These are phyloP conservation scores for Calliphora vomitoria DNA, from an alignment of 2,888 invertebrate species.

Conservation along the genomic window DNA sequence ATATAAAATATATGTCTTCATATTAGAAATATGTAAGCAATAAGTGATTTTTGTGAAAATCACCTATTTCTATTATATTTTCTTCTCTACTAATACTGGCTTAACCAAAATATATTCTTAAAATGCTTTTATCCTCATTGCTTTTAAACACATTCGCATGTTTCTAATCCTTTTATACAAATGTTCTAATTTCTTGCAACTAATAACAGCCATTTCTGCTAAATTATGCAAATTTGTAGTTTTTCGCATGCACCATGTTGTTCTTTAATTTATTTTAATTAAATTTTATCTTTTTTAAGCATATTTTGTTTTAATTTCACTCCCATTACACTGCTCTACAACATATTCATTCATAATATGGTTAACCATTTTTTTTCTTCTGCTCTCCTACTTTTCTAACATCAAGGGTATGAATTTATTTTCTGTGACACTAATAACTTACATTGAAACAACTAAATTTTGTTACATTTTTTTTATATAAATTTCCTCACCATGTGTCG, in stretches of 20 bases:
- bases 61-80: no score
- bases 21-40: no score
- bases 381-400: neutral
- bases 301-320: neutral
- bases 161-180: no score
- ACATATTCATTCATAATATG: neutral
- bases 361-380: neutral
- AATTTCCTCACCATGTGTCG: neutral
- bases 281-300: constrained; percentile 24
- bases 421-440: constrained; percentile 9
- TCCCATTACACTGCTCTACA: neutral
- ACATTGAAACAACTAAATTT: neutral
- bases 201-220: no score
- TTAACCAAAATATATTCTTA: no score
- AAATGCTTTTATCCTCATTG: no score
- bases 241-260: constrained; percentile 2
- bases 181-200: no score
- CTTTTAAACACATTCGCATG: no score
- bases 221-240: neutral
- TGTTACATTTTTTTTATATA: neutral
- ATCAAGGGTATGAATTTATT: constrained; percentile 7
- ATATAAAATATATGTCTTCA: no score
- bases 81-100: no score
- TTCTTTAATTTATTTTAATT: constrained; percentile 10
- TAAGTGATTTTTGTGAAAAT: no score